Evolutionary conservation across 2,888 invertebrate genomes (phyloP), one percentile per base, ranked within the genome.

Genomic region (Catocala sponsa): DNA sequence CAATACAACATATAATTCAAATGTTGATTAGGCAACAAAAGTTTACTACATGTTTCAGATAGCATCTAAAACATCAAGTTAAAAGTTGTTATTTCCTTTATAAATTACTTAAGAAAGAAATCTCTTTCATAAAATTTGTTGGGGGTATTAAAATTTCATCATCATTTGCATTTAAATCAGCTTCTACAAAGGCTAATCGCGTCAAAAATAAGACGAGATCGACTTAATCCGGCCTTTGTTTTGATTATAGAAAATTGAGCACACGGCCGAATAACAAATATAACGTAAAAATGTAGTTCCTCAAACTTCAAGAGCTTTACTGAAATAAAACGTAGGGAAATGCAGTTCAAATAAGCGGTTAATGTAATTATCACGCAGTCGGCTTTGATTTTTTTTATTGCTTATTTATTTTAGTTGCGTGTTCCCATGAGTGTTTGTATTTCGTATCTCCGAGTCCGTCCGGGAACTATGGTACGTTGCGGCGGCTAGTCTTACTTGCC

Each of bases 381-480:
- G 25, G 5, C 35, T 46, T 25, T n/a, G 32, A 58, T 65, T 55
- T 33, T 62, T 52, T 53, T 13, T 42, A 25, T 42, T 49, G 46
- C 57, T 59, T 59, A 55, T 72, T 70, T 69, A 62, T 56, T 55
- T 68, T 79, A 70, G 56, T 64, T 72, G 63, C 47, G 43, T 68
- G 60, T 74, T 75, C 59, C 59, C 71, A 62, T 59, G 47, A 69
- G 65, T 66, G 71, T 78, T 71, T 69, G 71, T 69, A 56, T 69
- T 72, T 75, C 59, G 64, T 75, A 79, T 80, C 68, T 77, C 69
- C 47, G 62, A 66, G 75, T 69, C 55, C 74, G 72, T 81, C 81
- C 82, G 81, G 83, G 86, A 84, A 83, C 79, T 81, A 82, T 80
- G 83, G 83, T 79, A 76, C 76, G 75, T 72, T 74, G 81, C 80